These are phyloP conservation scores for Protodeltote pygarga DNA, from an alignment of 2,888 invertebrate genomes.

Conservation along the genomic window DNA sequence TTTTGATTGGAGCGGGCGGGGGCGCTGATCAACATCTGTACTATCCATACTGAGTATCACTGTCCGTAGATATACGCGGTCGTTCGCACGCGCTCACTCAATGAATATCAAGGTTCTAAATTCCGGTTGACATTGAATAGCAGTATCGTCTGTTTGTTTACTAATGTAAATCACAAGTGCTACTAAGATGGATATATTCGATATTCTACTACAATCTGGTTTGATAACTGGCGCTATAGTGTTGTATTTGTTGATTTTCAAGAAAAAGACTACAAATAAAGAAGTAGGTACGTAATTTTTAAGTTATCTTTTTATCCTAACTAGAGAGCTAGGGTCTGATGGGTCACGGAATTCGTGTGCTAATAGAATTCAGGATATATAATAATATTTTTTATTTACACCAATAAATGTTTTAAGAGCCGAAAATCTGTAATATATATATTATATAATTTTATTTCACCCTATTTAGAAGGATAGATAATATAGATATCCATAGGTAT, in stretches of 20 bases:
- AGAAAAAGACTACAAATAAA: conserved; percentile 53
- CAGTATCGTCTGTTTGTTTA: conserved; percentile 12
- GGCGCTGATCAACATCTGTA: too few species aligned
- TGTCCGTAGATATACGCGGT: conserved; percentile 1
- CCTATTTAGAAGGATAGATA: too few species aligned
- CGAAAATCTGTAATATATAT: too few species aligned
- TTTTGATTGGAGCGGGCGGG: too few species aligned
- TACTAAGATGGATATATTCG: conserved; percentile 68
- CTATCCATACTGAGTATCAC: conserved; percentile 1
- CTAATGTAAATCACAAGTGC: conserved; percentile 16
- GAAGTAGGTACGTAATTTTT: conserved; percentile 63
- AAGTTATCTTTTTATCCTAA: conserved; percentile 1
- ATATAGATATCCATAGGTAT: too few species aligned
- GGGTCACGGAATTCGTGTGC: too few species aligned
- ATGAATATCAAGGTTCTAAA: conserved; percentile 11
- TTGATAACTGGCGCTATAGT: conserved; percentile 69
- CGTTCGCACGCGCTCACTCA: conserved; percentile 8
- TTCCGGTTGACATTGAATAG: conserved; percentile 30
- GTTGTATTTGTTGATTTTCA: conserved; percentile 69
- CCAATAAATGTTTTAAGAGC: too few species aligned
- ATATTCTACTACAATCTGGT: conserved; percentile 69
- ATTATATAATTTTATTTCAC: too few species aligned
- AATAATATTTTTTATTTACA: too few species aligned
- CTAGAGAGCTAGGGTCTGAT: too few species aligned
- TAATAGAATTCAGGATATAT: too few species aligned